Base-by-base conservation (phyloP, 37 sponge, comb jelly and placozoan genomes). In the Eunapius fragilis region DNA sequence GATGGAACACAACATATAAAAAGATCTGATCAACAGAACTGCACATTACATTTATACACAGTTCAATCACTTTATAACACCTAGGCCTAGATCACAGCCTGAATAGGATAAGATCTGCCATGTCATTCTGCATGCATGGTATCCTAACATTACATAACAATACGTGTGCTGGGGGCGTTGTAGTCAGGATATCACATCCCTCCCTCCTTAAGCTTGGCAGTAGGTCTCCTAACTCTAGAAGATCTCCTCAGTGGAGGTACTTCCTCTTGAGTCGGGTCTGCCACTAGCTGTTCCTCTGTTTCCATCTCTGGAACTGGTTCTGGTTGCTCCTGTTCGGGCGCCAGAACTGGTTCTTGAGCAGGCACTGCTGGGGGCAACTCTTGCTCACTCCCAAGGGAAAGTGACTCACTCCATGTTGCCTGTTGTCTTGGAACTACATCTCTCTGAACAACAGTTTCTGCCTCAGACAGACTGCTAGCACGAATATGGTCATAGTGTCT, bases 401-500 rank as follows among this genome's bases (percentile, higher is more conserved):
- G 58, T 58, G 58, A 58, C 6, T 58, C 58, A 58, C 58, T 58
- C 58, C 58, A 58, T 58, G 7, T 58, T 58, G 58, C 7, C 58
- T 58, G 58, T 58, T 58, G 58, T 58, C 58, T 58, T 58, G 58
- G 58, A 58, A 11, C 58, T 58, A 58, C 58, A 58, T 58, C 58
- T 58, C 58, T 58, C 58, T 58, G 58, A 58, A 58, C 17, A 58
- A 58, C 58, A 58, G 17, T 58, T 58, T 58, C 58, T 2, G 58
- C 58, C 14, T 58, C 58, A 19, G 58, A 58, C 58, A 58, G 14
- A 11, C 58, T 58, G 58, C 58, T 58, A 58, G 17, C 58, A 58
- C 28, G 80, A 32, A 80, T 58, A 23, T 84, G 84, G 27, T 84
- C 84, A 38, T 25, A 26, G 38, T 84, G 84, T 45, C 84, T 41